Percentiles rank a stretch among this genome's conserved stretches.
phyloP scores from a whole-genome alignment of 2,797 vertebrate genomes.

The Salmo trutta region DNA sequence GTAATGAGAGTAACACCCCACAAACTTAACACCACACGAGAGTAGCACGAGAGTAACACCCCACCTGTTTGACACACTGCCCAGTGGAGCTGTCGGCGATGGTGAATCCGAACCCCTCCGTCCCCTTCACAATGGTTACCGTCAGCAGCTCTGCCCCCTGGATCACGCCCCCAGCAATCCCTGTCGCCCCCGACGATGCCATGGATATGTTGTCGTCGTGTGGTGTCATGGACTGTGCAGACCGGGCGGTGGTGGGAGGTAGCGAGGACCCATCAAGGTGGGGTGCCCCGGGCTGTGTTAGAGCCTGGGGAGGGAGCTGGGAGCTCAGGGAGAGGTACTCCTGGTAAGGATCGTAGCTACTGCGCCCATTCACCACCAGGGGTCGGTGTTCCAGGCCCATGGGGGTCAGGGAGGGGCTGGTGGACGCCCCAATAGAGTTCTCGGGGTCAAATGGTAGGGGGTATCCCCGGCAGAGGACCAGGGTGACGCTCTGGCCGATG shows the following conservation, averaged over 20 bases:
- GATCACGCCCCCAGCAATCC: conserved; percentile 79
- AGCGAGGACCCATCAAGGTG: conserved; percentile 90
- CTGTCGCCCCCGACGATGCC: conserved; percentile 91
- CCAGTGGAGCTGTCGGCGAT: conserved; percentile 98
- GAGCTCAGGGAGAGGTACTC: conserved; percentile 98
- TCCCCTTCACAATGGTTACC: conserved; percentile 97
- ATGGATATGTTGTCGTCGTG: conserved; percentile 95
- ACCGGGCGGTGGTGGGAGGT: conserved; percentile 83
- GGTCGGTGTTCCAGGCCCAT: conserved; percentile 93
- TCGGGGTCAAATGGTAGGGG: conserved; percentile 97
- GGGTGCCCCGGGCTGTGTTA: conserved; percentile 77
- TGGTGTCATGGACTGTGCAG: conserved; percentile 65
- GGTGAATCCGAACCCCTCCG: conserved; percentile 98
- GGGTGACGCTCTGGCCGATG: conserved; percentile 96
- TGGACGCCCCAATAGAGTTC: conserved; percentile 77
- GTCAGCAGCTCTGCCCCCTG: conserved; percentile 92
- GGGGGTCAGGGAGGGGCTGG: conserved; percentile 87
- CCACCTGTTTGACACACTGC: conserved; percentile 94
- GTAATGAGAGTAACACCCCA: not conserved
- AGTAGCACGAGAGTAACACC: not conserved
- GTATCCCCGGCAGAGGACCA: conserved; percentile 97
- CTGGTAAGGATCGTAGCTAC: conserved; percentile 97
- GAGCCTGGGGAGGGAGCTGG: conserved; percentile 90
- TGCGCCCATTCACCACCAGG: conserved; percentile 90
- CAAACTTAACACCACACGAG: not conserved